These are phyloP conservation scores for Leptinotarsa lineolata DNA, from an alignment of 1,140 invertebrate genomes.

Conservation along the genomic window DNA sequence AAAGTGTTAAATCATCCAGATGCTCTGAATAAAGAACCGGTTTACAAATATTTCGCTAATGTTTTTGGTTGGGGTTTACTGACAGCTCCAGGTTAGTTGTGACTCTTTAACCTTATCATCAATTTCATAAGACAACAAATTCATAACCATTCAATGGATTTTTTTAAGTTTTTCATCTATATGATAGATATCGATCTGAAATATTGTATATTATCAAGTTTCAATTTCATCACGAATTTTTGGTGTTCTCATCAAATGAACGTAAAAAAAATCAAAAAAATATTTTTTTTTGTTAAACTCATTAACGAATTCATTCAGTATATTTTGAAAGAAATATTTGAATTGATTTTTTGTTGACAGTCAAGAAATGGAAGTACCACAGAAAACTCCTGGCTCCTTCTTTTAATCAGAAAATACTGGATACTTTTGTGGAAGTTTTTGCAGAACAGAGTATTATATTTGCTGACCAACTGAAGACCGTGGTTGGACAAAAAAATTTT, in stretches of 20 bases:
- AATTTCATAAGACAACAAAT: too few relatives aligned
- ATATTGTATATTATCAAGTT: too few relatives aligned
- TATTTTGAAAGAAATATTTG: too few relatives aligned
- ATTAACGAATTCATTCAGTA: too few relatives aligned
- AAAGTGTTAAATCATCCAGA: background rate
- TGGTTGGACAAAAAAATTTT: constrained; percentile 57
- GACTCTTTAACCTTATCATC: too few relatives aligned
- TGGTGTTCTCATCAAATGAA: too few relatives aligned
- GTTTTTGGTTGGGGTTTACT: background rate
- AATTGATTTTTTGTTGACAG: constrained; percentile 45
- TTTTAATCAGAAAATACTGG: constrained; percentile 76
- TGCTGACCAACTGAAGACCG: constrained; percentile 59
- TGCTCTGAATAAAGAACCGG: background rate
- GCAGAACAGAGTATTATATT: constrained; percentile 67
- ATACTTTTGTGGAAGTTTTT: constrained; percentile 73
- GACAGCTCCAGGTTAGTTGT: background rate
- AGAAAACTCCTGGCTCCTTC: constrained; percentile 74
- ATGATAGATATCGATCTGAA: too few relatives aligned
- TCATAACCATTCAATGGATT: too few relatives aligned
- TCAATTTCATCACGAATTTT: too few relatives aligned
- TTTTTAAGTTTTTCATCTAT: too few relatives aligned
- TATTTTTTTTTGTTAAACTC: too few relatives aligned
- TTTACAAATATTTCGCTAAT: background rate
- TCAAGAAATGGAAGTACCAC: constrained; percentile 68
- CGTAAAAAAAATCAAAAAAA: too few relatives aligned